Base-by-base conservation (phyloP, 1,140 invertebrate genomes). In the Chrysomallon squamiferum region DNA sequence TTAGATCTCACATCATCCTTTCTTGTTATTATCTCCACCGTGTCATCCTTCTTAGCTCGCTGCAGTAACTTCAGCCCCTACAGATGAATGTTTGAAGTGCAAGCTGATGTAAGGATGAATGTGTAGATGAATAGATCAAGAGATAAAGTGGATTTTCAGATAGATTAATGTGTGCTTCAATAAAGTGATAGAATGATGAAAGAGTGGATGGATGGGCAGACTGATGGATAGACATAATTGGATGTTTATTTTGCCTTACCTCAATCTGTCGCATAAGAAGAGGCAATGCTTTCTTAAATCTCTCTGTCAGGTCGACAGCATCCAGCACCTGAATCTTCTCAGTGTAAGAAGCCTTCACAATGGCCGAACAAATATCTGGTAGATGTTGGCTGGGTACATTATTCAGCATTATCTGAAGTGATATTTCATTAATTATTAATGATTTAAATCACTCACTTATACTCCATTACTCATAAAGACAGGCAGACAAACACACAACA, bases 291-390 rank as follows among this genome's bases (percentile, higher is more conserved):
- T 87, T 87, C 57, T 80, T 84, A 68, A 87, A 87, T 69, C 88
- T 73, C 60, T 88, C 86, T 13, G 78, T 75, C 6, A 88, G 66
- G 68, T 88, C 86, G 50, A 87, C 75, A 38, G 87, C 86, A 80
- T 88, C 87, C 27, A 88, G 67, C 5, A 88, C 84, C 65, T 87
- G 80, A 35, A 88, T 77, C 64, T 87, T 86, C 74, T 88, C 87
- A 7, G 79, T 75, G 65, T 86, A 86, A 7, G 86, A 84, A 9
- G 87, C 86, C 63, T 85, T 85, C 1, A 87, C 82, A 64, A 88
- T 81, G 41, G 86, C 79, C 27, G 86, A 83, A 78, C 86, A 86
- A 25, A 88, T 78, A 74, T 88, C 87, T 29, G 86, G 84, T 15
- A 88, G 72, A 62, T 86, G 85, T 49, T 87, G 80, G 62, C 78